A percentile compares a stretch with the other conserved stretches of the same genome.
These are phyloP conservation scores for Prostheceraeus crozeri DNA, from an alignment of 2,888 invertebrate genomes.

Conservation along the genomic window DNA sequence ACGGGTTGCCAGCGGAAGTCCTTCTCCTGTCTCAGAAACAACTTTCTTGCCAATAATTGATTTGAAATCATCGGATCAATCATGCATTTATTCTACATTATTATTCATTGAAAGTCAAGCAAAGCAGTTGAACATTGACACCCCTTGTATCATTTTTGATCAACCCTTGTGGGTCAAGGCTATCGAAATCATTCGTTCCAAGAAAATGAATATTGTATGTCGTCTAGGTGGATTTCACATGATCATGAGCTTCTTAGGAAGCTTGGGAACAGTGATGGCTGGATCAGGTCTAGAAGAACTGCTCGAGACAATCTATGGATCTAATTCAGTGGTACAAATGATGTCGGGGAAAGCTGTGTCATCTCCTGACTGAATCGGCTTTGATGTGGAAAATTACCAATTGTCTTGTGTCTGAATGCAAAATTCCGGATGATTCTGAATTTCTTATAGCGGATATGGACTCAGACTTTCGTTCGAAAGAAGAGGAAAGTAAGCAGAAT, in stretches of 20 bases:
- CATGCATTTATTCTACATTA: conserved; percentile 16
- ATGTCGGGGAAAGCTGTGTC: too few species aligned
- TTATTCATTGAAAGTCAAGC: conserved; percentile 17
- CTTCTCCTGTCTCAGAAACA: conserved; percentile 3
- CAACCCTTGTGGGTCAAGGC: conserved; percentile 11
- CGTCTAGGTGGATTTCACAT: conserved; percentile 8
- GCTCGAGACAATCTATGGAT: conserved; percentile 2
- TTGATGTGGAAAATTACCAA: conserved; percentile 4
- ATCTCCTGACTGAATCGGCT: too few species aligned
- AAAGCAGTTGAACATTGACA: not conserved
- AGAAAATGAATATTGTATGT: conserved; percentile 6
- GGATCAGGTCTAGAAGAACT: conserved; percentile 6
- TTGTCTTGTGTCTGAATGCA: not conserved
- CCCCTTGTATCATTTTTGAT: not conserved
- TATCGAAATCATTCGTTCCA: conserved; percentile 13
- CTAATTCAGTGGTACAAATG: conserved; percentile 4
- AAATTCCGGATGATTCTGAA: too few species aligned
- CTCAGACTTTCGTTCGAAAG: too few species aligned
- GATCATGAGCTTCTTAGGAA: conserved; percentile 10
- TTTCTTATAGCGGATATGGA: too few species aligned
- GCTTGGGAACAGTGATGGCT: conserved; percentile 22
- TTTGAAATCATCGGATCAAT: conserved; percentile 20
- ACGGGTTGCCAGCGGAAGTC: not conserved
- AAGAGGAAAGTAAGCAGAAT: too few species aligned
- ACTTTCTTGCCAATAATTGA: conserved; percentile 24